Evolutionary conservation across 2,797 vertebrate genomes (phyloP), one percentile per base, ranked within the genome.

Genomic region (Tenualosa ilisha): DNA sequence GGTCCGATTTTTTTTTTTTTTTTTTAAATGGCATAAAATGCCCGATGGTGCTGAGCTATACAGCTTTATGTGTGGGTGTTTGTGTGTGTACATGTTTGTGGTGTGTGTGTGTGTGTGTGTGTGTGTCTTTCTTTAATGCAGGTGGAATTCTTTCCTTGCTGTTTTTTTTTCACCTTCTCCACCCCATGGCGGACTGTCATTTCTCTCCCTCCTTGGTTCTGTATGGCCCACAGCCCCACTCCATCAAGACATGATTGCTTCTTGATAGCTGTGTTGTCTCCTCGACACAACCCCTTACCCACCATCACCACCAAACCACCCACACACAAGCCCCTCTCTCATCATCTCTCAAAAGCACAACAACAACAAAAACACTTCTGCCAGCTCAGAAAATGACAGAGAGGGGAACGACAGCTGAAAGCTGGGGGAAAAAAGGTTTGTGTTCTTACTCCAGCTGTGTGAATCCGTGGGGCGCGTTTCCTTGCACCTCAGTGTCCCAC

Each of bases 221-320:
- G 89, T 87, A 85, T 85, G 87, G 91, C 88, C 89, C 86, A 84
- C 87, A 92, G 90, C 89, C 87, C 88, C 68, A 86, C 90, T 93
- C 90, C 88, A 92, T 93, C 65, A 84, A 91, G 91, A 89, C 79
- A 54, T 94, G 92, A 95, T 95, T 96, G 93, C 92, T 93, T 94
- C 92, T 94, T 93, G 89, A 95, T 94, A 92, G 91, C 92, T 91
- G 83, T 84, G 86, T 59, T 85, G 12, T 81, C 87, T 65, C 83
- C 82, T 89, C 84, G 40, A 54, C 53, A 59, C 82, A 24, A 51
- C 50, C 50, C 11, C 9, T 7, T 12, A 51, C 50, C 50, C 50
- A 51, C 50, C 26, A 83, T 2, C 40, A n/a, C 37, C 53, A 59
- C 82, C 31, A 84, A 91, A 83, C 88, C 87, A 82, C 50, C 87